phyloP scores from a whole-genome alignment of 1,140 invertebrate genomes.

The Zaprionus ornatus region DNA sequence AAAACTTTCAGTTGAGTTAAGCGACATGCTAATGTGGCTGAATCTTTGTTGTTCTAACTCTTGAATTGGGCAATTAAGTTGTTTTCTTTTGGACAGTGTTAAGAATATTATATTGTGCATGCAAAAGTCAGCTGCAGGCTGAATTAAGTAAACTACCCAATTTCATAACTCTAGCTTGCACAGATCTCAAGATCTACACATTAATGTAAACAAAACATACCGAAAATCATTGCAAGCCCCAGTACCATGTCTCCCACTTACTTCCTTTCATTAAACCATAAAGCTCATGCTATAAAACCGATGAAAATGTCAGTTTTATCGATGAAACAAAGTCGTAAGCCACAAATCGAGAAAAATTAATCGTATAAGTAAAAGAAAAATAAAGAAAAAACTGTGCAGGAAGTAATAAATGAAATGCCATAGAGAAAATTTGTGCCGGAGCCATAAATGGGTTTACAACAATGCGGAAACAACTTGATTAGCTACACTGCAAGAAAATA shows the following conservation, averaged over 20 bases:
- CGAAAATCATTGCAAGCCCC: background rate
- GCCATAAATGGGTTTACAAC: constrained; percentile 13
- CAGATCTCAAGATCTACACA: background rate
- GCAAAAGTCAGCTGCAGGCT: background rate
- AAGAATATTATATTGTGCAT: background rate
- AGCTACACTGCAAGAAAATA: constrained; percentile 19
- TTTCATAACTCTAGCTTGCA: background rate
- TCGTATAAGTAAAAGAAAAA: background rate
- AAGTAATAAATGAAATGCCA: constrained; percentile 19
- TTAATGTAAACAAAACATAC: background rate
- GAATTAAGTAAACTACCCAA: background rate
- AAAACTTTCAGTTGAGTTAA: background rate
- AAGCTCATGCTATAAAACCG: background rate
- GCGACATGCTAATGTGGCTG: background rate
- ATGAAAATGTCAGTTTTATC: background rate
- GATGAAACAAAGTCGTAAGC: background rate
- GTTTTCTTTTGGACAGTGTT: too few species aligned
- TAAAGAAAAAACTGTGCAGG: background rate
- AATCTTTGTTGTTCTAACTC: background rate
- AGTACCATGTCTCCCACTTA: background rate
- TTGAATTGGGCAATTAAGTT: too few species aligned
- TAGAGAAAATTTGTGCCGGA: background rate
- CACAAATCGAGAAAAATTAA: constrained; percentile 11
- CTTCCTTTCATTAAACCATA: background rate
- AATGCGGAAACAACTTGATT: constrained; percentile 31